These are phyloP conservation scores for Drosophila yooni DNA, from an alignment of 2,888 invertebrate species.

Conservation along the genomic window DNA sequence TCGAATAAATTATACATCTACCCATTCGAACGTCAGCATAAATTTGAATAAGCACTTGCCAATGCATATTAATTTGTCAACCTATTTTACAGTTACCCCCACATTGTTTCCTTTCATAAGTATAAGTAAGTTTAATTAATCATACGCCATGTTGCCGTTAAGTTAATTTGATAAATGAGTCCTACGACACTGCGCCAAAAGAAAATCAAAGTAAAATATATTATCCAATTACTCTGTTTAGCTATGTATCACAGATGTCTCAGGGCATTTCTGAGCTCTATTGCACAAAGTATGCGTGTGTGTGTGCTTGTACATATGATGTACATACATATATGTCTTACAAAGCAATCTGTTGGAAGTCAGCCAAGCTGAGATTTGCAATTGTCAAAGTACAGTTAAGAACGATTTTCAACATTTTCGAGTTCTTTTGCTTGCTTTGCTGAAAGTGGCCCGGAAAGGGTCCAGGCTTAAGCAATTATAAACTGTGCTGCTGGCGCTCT, in stretches of 20 bases:
- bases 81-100: neutral
- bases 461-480: slow-evolving; percentile 54
- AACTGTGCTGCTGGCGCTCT: slow-evolving; percentile 39
- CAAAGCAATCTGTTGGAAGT: slow-evolving; percentile 51
- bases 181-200: neutral
- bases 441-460: slow-evolving; percentile 14
- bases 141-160: neutral
- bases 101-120: neutral
- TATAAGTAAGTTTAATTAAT: neutral
- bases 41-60: slow-evolving; percentile 1
- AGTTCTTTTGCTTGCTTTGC: slow-evolving; percentile 19
- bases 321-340: slow-evolving; percentile 2
- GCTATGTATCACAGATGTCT: slow-evolving; percentile 25
- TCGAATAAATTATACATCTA: neutral
- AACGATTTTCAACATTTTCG: slow-evolving; percentile 23
- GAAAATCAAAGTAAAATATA: slow-evolving; percentile 23
- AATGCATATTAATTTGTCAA: neutral
- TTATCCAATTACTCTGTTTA: slow-evolving; percentile 32
- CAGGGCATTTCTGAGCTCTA: slow-evolving; percentile 7
- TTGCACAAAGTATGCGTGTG: slow-evolving; percentile 13
- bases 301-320: neutral
- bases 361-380: slow-evolving; percentile 45
- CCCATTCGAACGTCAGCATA: slow-evolving; percentile 1
- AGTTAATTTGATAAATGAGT: neutral
- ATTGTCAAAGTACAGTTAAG: slow-evolving; percentile 47